Evolutionary conservation across 2,113 vertebrate species (phyloP).

Genomic region (Cranoglanis bouderius): DNA sequence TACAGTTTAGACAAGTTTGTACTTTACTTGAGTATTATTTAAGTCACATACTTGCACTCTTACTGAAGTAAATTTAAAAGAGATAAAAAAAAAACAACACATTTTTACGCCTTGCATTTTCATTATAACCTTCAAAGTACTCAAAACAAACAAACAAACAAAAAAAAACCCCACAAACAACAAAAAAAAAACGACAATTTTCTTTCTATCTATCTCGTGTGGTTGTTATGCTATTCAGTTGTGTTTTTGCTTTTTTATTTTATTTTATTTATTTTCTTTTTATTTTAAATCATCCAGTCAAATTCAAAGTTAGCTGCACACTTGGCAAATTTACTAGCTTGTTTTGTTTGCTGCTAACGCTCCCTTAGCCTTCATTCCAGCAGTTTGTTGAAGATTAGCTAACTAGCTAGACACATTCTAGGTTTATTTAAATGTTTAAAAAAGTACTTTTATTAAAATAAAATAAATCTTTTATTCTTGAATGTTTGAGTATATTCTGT

Average conservation of each 20-base stretch:
- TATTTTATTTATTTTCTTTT: background rate
- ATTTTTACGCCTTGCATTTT: background rate
- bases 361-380: too few relatives aligned
- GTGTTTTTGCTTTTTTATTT: background rate
- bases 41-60: background rate
- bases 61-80: background rate
- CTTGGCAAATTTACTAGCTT: background rate
- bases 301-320: background rate
- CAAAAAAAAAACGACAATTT: too few relatives aligned
- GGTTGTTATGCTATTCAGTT: background rate
- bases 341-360: background rate
- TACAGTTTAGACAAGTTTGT: background rate
- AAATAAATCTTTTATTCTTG: background rate
- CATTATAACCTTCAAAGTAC: too few relatives aligned
- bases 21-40: background rate
- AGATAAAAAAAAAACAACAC: too few relatives aligned
- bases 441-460: background rate
- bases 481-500: too few relatives aligned
- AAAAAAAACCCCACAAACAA: too few relatives aligned
- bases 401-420: background rate
- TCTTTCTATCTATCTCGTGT: too few relatives aligned
- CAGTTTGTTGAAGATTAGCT: background rate
- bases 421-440: background rate
- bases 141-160: too few relatives aligned
- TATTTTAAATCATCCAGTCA: background rate